A percentile compares a stretch with the other conserved stretches of the same genome.
Conservation (phyloP, 1,140 invertebrate genomes). For the Heliothis subflexa region DNA sequence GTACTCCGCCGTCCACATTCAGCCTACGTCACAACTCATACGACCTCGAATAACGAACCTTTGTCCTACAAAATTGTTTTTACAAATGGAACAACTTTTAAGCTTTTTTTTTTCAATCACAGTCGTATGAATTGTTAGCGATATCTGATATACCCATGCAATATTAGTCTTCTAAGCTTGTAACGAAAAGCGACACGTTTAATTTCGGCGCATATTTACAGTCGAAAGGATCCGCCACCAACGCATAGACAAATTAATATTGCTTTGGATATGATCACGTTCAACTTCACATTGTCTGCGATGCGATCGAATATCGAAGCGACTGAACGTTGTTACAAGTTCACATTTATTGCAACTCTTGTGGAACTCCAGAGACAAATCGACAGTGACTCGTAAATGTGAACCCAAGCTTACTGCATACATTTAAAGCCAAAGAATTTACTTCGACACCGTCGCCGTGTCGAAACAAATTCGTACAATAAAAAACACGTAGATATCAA, state of each 20-base stretch:
- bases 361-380: constrained; percentile 47
- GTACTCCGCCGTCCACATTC: constrained; percentile 60
- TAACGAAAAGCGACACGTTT: constrained; percentile 52
- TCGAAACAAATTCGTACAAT: constrained; percentile 61
- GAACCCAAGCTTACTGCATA: constrained; percentile 74
- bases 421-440: constrained; percentile 77
- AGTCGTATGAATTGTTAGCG: constrained; percentile 58
- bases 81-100: background rate
- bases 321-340: constrained; percentile 61
- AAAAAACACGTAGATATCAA: constrained; percentile 72
- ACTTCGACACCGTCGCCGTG: constrained; percentile 53
- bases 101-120: background rate
- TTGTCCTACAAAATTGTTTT: too few species aligned
- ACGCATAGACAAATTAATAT: constrained; percentile 77
- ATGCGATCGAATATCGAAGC: constrained; percentile 69
- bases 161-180: constrained; percentile 76
- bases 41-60: too few species aligned
- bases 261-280: constrained; percentile 75
- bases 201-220: constrained; percentile 55
- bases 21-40: constrained; percentile 54
- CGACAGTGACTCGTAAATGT: constrained; percentile 60
- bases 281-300: constrained; percentile 69
- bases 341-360: constrained; percentile 59
- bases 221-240: constrained; percentile 68
- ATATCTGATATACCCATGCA: constrained; percentile 77